These are phyloP conservation scores for Selenia dentaria DNA, from an alignment of 2,888 invertebrate species.

Conservation along the genomic window DNA sequence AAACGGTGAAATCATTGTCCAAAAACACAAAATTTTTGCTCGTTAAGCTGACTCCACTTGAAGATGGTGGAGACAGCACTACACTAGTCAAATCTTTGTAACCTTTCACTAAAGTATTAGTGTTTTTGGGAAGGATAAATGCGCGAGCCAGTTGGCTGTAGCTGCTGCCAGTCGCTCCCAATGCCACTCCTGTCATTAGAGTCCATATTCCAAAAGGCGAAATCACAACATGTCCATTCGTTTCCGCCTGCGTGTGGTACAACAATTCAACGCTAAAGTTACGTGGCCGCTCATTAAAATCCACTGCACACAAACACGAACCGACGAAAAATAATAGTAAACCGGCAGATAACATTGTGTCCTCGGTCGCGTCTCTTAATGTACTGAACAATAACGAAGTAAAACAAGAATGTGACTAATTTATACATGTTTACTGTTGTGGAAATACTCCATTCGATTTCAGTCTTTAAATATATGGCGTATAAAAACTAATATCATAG, in stretches of 20 bases:
- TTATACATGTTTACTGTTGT: conserved; percentile 42
- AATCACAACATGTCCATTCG: conserved; percentile 70
- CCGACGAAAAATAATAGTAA: conserved; percentile 52
- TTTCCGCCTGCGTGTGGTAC: conserved; percentile 65
- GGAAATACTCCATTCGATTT: conserved; percentile 13
- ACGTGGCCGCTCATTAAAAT: conserved; percentile 68
- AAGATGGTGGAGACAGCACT: conserved; percentile 55
- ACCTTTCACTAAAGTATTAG: conserved; percentile 51
- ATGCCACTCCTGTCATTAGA: conserved; percentile 71
- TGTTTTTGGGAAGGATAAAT: conserved; percentile 61
- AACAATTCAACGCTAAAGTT: conserved; percentile 74
- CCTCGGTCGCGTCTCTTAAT: conserved; percentile 47
- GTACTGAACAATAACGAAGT: conserved; percentile 60
- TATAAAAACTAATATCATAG: conserved; percentile 18
- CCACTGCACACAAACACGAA: conserved; percentile 56
- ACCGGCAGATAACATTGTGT: conserved; percentile 54
- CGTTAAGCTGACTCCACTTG: conserved; percentile 60
- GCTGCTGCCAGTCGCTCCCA: conserved; percentile 68
- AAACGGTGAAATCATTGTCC: conserved; percentile 62
- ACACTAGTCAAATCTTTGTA: conserved; percentile 56
- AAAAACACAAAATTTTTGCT: conserved; percentile 73
- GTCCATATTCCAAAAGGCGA: conserved; percentile 81
- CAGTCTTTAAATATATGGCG: conserved; percentile 19
- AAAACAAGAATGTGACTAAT: conserved; percentile 56
- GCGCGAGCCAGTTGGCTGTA: conserved; percentile 59